Base-by-base conservation (phyloP, 2,888 invertebrate species). In the Trichacis sp. region DNA sequence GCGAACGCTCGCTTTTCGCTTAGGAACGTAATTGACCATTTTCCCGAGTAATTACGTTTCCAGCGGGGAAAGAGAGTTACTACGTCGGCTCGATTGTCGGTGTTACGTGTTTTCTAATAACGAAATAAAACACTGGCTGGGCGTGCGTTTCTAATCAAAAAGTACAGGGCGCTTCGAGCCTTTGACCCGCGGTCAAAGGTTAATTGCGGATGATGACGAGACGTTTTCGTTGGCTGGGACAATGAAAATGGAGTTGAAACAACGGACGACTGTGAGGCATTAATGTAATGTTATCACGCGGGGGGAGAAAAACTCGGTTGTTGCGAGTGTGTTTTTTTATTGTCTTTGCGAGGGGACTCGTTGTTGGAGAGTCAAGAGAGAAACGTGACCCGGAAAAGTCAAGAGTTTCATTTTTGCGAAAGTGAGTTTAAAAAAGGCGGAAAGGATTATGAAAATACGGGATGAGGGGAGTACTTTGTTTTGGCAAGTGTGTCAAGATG, bases 401-500 rank as follows among this genome's bases (percentile, higher is more conserved):
- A 9, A 3, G n/a, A 33, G 33, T 33, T 33, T 33, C 2, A 33
- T 33, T 33, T 33, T 33, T n/a, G 33, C 9, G 33, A 33, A 33
- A 33, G 33, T 9, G 8, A 5, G 33, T 33, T 33, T 33, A 9
- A n/a, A 9, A 33, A 33, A 9, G n/a, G 33, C n/a, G 9, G n/a
- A 33, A 3, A 33, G n/a, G 33, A 33, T 33, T n/a, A 33, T 33
- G n/a, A 33, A 33, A 33, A 33, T 33, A 8, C 8, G 8, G 24
- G 8, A 8, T 3, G 24, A 24, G 24, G 4, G 24, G 24, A 5
- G 8, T 1, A 14, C 19, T 36, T 19, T 49, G 9, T 18, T 33
- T 48, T 48, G 3, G 17, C 33, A 48, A 48, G 33, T 33, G 17
- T 48, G 48, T 48, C 48, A 48, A 38, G 36, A 48, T 11, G 46